Evolutionary conservation across 2,888 invertebrate species (phyloP), one percentile per base, ranked within the genome.

Genomic region (Eubasilissa splendida): DNA sequence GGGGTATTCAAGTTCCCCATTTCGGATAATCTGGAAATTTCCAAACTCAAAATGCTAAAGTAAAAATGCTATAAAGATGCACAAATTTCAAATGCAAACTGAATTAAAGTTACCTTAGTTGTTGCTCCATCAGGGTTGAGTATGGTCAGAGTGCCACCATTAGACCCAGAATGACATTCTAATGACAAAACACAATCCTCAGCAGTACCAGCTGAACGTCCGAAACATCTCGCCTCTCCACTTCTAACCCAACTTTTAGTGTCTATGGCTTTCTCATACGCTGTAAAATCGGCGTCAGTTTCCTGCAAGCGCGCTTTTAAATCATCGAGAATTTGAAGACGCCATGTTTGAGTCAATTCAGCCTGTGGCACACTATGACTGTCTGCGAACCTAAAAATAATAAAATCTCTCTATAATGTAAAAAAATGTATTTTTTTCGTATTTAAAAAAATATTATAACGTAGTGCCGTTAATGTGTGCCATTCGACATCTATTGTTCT

Each of bases 161-260:
- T 94, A 83, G 95, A 91, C 79, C 92, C 91, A 65, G 93, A 92
- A 85, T 96, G 94, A 95, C 96, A 96, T 88, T 96, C 96, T 79
- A 96, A 88, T 86, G 96, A 96, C 75, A 96, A 89, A 81, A 95
- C 91, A 86, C 96, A 95, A 85, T 96, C 96, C 85, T 95, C 94
- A 86, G 92, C 93, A 58, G 90, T 88, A 80, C 90, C 89, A 85
- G 88, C 91, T 52, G 88, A 86, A 86, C 90, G 89, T 74, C 92
- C 90, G 84, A 94, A 93, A 56, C 82, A 84, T 85, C 95, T 92
- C 0, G 95, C 94, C 88, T 96, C 95, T 63, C 95, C 96, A 81
- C 94, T 94, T 86, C 96, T 95, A 0, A 95, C 92, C 96, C 97
- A 97, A 0, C 96, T 96, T 33, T 95, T 94, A 86, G 95, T 94